Base-by-base conservation (phyloP, 2,113 vertebrate species). In the Gymnarchus niloticus region DNA sequence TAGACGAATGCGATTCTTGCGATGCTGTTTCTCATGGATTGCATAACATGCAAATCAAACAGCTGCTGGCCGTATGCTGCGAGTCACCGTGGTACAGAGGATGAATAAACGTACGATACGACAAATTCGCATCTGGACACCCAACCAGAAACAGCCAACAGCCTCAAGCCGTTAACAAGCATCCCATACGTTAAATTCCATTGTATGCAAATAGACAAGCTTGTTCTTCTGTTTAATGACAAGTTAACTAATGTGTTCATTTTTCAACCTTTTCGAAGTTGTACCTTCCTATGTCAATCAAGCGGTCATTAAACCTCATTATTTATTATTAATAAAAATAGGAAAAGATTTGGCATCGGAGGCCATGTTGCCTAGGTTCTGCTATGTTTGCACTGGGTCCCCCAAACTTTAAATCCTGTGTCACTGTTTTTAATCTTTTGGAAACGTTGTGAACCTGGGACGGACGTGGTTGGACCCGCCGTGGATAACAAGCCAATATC, bases 21-120 rank as follows among this genome's bases (percentile, higher is more conserved):
- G 5, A 54, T 14, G 46, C n/a, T 23, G 28, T 57, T 54, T 41
- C 23, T 81, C 59, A 57, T 59, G 83, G 73, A 83, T 83, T 33
- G 21, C 86, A 69, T n/a, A 46, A 9, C 83, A 81, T 65, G 86
- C 80, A 56, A 54, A 86, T 86, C 82, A 87, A 81, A 83, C 88
- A 88, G 87, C 83, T 88, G 85, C 28, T 41, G 84, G 51, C 23
- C 37, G 57, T 88, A 81, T 87, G 69, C 84, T 65, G 82, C 56
- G 41, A 56, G 48, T 87, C 81, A n/a, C 23, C 23, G 52, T 19
- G 44, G 23, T 56, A 51, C 78, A 48, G 37, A 78, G 76, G 76
- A 78, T 78, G 17, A 78, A 78, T 78, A 48, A 48, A 78, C 76
- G 23, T 48, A 48, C 41, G n/a, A 21, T 78, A 48, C 6, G 46